Evolutionary conservation across 2,113 vertebrate species (phyloP).

Genomic region (Hoplias malabaricus): DNA sequence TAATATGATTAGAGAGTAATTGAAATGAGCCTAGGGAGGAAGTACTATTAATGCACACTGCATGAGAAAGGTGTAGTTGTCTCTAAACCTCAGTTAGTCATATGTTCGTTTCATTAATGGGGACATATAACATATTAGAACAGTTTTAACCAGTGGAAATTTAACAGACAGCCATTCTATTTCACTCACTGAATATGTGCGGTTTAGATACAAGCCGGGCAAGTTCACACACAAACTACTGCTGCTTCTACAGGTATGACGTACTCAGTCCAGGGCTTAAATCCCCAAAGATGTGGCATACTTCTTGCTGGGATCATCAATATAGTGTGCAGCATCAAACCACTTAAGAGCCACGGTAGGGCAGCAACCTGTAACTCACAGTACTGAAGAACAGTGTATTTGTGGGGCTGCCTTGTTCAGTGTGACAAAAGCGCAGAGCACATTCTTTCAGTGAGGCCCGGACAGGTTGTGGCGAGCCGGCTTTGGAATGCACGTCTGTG

Average conservation of each 20-base stretch:
- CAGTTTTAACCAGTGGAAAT: too few relatives aligned
- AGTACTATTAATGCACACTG: too few relatives aligned
- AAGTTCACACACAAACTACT: neutral
- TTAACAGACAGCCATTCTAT: too few relatives aligned
- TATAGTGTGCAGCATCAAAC: neutral
- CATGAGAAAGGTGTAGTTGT: too few relatives aligned
- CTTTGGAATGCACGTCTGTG: slow-evolving; percentile 52
- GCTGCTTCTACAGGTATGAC: neutral
- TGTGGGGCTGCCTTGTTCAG: slow-evolving; percentile 24
- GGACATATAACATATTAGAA: too few relatives aligned
- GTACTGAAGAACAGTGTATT: slow-evolving; percentile 9
- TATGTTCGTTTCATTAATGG: too few relatives aligned
- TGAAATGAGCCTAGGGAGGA: too few relatives aligned
- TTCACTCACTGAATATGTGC: neutral
- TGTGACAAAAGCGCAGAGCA: slow-evolving; percentile 21
- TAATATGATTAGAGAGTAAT: neutral
- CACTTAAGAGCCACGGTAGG: neutral
- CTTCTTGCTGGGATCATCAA: neutral
- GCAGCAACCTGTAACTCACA: neutral
- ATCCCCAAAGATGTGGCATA: neutral
- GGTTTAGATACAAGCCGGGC: neutral
- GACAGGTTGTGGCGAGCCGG: slow-evolving; percentile 52
- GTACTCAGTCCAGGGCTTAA: neutral
- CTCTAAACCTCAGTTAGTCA: too few relatives aligned
- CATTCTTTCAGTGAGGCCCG: slow-evolving; percentile 54